A percentile compares a stretch with the other conserved stretches of the same genome.
phyloP scores from a whole-genome alignment of 1,140 invertebrate species.

The Arion vulgaris region DNA sequence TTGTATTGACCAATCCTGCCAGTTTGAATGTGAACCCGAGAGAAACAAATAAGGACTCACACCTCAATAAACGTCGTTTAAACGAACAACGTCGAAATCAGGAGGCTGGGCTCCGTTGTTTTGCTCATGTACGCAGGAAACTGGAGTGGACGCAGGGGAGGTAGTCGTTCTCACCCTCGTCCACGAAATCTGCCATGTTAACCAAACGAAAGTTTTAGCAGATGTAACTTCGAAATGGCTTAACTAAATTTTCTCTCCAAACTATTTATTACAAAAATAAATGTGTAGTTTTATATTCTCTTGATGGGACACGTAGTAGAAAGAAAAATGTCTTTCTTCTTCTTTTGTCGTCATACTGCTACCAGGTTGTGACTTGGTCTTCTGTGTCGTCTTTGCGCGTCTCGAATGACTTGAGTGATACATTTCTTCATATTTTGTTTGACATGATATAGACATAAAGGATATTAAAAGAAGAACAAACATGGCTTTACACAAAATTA shows the following conservation, averaged over 20 bases:
- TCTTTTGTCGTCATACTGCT: no score
- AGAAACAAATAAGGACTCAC: background rate
- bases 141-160: slow-evolving; percentile 10
- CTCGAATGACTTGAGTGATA: no score
- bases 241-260: background rate
- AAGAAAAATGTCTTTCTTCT: no score
- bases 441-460: no score
- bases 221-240: background rate
- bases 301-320: no score
- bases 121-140: slow-evolving; percentile 2
- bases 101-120: background rate
- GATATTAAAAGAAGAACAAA: no score
- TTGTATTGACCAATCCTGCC: background rate
- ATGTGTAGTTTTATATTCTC: no score
- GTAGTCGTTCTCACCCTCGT: slow-evolving; percentile 1
- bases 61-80: slow-evolving; percentile 16
- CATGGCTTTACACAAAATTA: no score
- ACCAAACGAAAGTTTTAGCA: slow-evolving; percentile 6
- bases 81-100: background rate
- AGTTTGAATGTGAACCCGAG: background rate
- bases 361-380: no score
- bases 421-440: no score
- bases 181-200: slow-evolving; percentile 6
- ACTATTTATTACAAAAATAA: no score
- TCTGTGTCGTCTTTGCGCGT: no score